phyloP scores from a whole-genome alignment of 2,797 vertebrate species.

The Lycodopsis pacificus region DNA sequence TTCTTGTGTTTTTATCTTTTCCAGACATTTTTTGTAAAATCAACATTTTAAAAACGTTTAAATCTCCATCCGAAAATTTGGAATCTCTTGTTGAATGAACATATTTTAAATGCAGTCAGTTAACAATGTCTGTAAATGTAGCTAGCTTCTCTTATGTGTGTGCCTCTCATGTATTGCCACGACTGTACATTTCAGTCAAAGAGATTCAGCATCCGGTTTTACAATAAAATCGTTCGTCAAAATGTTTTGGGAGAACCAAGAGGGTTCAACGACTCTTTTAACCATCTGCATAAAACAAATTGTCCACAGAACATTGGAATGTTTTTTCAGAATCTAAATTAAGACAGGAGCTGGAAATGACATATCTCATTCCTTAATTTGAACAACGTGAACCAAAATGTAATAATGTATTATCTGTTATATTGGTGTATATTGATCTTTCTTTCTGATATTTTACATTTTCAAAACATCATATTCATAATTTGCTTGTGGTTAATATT shows the following conservation, averaged over 20 bases:
- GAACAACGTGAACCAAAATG: not conserved
- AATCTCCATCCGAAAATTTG: not conserved
- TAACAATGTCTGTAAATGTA: not conserved
- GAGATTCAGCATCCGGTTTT: not conserved
- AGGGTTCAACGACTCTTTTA: not conserved
- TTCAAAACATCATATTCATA: not conserved
- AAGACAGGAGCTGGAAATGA: too few relatives aligned
- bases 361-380: not conserved
- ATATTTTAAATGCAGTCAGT: conserved; percentile 4
- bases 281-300: not conserved
- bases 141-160: not conserved
- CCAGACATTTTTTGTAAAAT: not conserved
- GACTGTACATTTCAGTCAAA: not conserved
- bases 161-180: not conserved
- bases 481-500: not conserved
- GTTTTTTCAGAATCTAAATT: too few relatives aligned
- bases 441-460: not conserved
- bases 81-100: conserved; percentile 3
- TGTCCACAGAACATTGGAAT: too few relatives aligned
- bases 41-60: not conserved
- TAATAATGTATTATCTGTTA: not conserved
- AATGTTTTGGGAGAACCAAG: too few relatives aligned
- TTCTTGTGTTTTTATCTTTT: not conserved
- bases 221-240: not conserved
- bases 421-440: not conserved